Evolutionary conservation across 1,140 invertebrate genomes (phyloP).

Genomic region (Caenorhabditis elegans): WBcel235 BX284605.5:1388501-1389000

Average conservation of each 20-base stretch:
- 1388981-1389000: too few relatives aligned
- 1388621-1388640: conserved; percentile 30
- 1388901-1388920: too few relatives aligned
- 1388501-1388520: too few relatives aligned
- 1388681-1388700: not conserved
- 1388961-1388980: too few relatives aligned
- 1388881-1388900: too few relatives aligned
- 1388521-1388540: not conserved
- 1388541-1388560: not conserved
- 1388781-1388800: not conserved
- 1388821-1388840: too few relatives aligned
- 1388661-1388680: not conserved
- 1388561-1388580: not conserved
- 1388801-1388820: too few relatives aligned
- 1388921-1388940: too few relatives aligned
- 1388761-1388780: not conserved
- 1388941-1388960: too few relatives aligned
- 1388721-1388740: too few relatives aligned
- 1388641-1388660: not conserved
- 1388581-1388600: not conserved
- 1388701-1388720: not conserved
- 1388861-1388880: too few relatives aligned
- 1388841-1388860: too few relatives aligned
- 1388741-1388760: not conserved
- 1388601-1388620: not conserved